A percentile compares a stretch with the other conserved stretches of the same genome.
phyloP scores from a whole-genome alignment of 2,888 invertebrate genomes.

The Teleogryllus oceanicus region DNA sequence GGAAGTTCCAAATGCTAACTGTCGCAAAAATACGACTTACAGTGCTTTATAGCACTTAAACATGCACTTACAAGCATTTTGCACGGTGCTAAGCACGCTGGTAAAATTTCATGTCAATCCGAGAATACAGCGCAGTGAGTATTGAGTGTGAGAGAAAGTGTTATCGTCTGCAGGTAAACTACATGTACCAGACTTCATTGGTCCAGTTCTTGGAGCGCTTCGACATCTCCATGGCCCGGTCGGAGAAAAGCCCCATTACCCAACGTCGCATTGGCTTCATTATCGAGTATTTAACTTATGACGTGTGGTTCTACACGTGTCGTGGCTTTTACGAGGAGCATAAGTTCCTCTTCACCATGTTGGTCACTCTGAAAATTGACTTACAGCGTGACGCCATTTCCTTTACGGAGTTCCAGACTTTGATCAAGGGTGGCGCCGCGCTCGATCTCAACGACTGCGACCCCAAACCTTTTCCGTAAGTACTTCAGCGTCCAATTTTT shows the following conservation, averaged over 20 bases:
- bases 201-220: conserved; percentile 82
- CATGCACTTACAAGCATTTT: too few species aligned
- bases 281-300: conserved; percentile 77
- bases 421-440: conserved; percentile 84
- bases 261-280: conserved; percentile 65
- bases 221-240: conserved; percentile 74
- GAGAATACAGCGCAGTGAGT: too few species aligned
- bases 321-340: conserved; percentile 80
- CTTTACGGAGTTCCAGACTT: conserved; percentile 76
- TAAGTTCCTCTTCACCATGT: conserved; percentile 77
- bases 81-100: too few species aligned
- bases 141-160: too few species aligned
- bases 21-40: too few species aligned
- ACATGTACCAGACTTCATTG: conserved; percentile 87
- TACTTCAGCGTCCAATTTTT: too few species aligned
- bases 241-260: conserved; percentile 61
- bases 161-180: conserved; percentile 50
- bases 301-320: conserved; percentile 70
- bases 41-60: too few species aligned
- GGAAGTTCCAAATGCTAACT: too few species aligned
- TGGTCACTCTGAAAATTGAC: conserved; percentile 79
- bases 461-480: conserved; percentile 59
- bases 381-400: conserved; percentile 64
- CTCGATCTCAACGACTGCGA: conserved; percentile 78
- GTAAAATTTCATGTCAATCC: too few species aligned